Percentiles rank a stretch among this genome's conserved stretches.
Conservation (phyloP, 2,797 vertebrate species). For the Thalassophryne amazonica region DNA sequence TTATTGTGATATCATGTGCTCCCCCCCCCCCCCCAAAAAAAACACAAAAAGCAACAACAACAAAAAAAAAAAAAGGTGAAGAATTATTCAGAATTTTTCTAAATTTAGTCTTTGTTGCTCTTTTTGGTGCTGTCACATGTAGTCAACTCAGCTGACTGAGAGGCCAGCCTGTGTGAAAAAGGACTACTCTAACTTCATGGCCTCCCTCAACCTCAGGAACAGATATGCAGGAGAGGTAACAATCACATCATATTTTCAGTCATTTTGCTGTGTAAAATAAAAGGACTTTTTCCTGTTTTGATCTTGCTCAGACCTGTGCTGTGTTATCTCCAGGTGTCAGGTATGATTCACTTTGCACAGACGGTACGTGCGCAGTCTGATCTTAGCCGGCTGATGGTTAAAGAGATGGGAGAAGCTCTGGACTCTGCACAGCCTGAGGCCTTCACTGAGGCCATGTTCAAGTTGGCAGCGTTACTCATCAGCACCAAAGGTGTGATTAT, state of each 20-base stretch:
- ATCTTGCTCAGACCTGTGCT: not conserved
- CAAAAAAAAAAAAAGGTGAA: too few relatives aligned
- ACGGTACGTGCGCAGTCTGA: slow-evolving; percentile 83
- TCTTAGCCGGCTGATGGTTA: slow-evolving; percentile 87
- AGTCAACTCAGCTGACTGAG: slow-evolving; percentile 92
- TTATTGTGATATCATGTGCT: too few relatives aligned
- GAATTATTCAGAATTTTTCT: too few relatives aligned
- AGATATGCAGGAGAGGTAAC: slow-evolving; percentile 92
- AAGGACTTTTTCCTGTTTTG: not conserved
- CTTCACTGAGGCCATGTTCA: slow-evolving; percentile 96
- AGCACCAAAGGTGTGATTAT: slow-evolving; percentile 82
- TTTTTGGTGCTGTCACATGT: not conserved
- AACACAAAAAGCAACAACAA: too few relatives aligned
- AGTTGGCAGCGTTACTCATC: slow-evolving; percentile 91
- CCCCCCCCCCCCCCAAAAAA: too few relatives aligned
- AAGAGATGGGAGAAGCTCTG: slow-evolving; percentile 85
- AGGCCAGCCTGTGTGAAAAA: slow-evolving; percentile 94
- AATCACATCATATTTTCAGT: not conserved
- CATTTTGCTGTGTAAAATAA: not conserved
- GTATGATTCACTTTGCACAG: slow-evolving; percentile 92
- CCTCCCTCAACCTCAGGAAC: slow-evolving; percentile 93
- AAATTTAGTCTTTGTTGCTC: not conserved
- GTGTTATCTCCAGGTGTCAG: slow-evolving; percentile 80
- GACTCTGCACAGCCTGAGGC: slow-evolving; percentile 75
- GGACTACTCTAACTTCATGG: slow-evolving; percentile 98